These are phyloP conservation scores for Tapera naevia DNA, from an alignment of 2,797 vertebrate species.

Conservation along the genomic window DNA sequence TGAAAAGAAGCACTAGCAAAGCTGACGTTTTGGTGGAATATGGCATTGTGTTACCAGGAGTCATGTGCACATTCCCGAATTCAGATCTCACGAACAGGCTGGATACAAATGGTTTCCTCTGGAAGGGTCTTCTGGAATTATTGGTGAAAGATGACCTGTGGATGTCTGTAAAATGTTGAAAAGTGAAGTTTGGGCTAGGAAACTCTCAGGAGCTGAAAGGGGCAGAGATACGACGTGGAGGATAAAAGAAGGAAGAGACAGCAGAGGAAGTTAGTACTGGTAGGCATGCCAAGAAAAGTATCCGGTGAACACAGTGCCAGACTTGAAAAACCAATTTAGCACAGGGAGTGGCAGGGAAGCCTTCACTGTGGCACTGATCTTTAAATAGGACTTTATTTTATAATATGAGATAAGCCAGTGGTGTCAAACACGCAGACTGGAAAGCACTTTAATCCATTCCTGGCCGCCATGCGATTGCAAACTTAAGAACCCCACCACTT, in stretches of 20 bases:
- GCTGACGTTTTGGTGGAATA: neutral
- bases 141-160: neutral
- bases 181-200: neutral
- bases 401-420: constrained; percentile 20
- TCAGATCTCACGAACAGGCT: neutral
- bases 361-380: constrained; percentile 27
- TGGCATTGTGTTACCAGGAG: constrained; percentile 20
- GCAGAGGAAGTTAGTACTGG: constrained; percentile 48
- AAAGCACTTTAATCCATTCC: constrained; percentile 11
- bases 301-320: neutral
- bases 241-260: constrained; percentile 19
- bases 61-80: neutral
- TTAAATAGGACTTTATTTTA: constrained; percentile 64
- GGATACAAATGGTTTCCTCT: neutral
- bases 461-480: neutral
- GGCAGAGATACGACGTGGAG: neutral
- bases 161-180: neutral
- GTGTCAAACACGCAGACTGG: neutral
- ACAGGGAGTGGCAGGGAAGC: constrained; percentile 35
- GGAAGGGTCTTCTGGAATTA: neutral
- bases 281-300: constrained; percentile 51
- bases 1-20: neutral
- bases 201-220: neutral
- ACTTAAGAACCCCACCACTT: constrained; percentile 34
- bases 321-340: constrained; percentile 29